Evolutionary conservation across 2,888 invertebrate species (phyloP), one percentile per base, ranked within the genome.

Genomic region (Phengaris arion): DNA sequence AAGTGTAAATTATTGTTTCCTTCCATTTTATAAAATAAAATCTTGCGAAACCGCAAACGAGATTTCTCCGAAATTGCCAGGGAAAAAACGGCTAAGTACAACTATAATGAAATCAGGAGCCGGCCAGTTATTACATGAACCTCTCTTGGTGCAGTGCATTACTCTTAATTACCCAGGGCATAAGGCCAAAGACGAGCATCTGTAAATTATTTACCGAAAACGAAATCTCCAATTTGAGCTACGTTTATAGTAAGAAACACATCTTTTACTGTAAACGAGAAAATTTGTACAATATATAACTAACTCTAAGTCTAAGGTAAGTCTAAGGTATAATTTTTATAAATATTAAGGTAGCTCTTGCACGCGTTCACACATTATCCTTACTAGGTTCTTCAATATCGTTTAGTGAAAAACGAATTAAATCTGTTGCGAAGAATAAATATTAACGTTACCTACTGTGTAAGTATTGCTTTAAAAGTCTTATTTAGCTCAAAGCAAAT

Each of bases 51-150:
- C 72, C 72, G 52, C 54, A 72, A 22, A 6, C 35, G 48, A 52
- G 72, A 70, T 70, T 70, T 10, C 51, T 70, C 52, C 52, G 15
- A 72, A 54, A 72, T 72, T 72, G 52, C 72, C 72, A 9, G 22
- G 2, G 15, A 70, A 70, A 72, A 72, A 54, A 72, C 72, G 52
- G 54, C 72, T 35, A 54, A 72, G 35, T 72, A 72, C 15, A 72
- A 72, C 35, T 54, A 54, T 72, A 72, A 72, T 72, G 72, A 72
- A 72, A 72, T 72, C 54, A 72, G 22, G 5, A 13, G 52, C 52
- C 6, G 6, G 52, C 15, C 52, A 52, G 72, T 13, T 52, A 35
- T 52, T 72, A 52, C 72, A 72, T 6, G 64, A 45, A 45, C 64
- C 35, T 35, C 64, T 64, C 64, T 35, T 35, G 59, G 59, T 59